Conservation (phyloP, 2,113 vertebrate genomes). For the Mola mola region DNA sequence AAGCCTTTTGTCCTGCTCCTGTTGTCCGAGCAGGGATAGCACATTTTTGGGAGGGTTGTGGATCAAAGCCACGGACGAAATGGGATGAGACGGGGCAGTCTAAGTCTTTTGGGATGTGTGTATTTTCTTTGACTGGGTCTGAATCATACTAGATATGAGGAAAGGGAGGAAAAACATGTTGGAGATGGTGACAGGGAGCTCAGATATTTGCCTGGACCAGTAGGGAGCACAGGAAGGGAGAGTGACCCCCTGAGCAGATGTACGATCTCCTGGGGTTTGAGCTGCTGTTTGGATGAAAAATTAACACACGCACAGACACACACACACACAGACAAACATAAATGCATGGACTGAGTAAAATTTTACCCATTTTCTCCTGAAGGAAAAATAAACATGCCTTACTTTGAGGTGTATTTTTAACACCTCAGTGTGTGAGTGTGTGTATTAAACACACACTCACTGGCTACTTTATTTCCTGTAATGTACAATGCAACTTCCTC, state of each 20-base stretch:
- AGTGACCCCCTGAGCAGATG: constrained; percentile 47
- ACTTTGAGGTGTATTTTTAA: no score
- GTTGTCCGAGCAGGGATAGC: constrained; percentile 59
- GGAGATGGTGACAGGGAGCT: constrained; percentile 66
- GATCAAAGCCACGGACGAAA: constrained; percentile 73
- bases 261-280: constrained; percentile 50
- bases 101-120: constrained; percentile 67
- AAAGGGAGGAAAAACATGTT: constrained; percentile 64
- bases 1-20: constrained; percentile 56
- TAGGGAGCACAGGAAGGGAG: constrained; percentile 46
- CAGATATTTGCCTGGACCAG: constrained; percentile 65
- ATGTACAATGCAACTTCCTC: no score
- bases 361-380: no score
- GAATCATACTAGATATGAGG: constrained; percentile 65
- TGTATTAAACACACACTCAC: no score
- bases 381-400: no score
- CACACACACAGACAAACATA: constrained; percentile 1
- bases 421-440: no score
- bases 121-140: constrained; percentile 53
- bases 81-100: constrained; percentile 71
- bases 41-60: constrained; percentile 41
- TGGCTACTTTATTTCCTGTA: no score
- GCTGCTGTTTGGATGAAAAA: constrained; percentile 50
- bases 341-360: constrained; percentile 12
- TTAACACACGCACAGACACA: constrained; percentile 25